These are phyloP conservation scores for Zingel zingel DNA, from an alignment of 2,113 vertebrate species.

Conservation along the genomic window DNA sequence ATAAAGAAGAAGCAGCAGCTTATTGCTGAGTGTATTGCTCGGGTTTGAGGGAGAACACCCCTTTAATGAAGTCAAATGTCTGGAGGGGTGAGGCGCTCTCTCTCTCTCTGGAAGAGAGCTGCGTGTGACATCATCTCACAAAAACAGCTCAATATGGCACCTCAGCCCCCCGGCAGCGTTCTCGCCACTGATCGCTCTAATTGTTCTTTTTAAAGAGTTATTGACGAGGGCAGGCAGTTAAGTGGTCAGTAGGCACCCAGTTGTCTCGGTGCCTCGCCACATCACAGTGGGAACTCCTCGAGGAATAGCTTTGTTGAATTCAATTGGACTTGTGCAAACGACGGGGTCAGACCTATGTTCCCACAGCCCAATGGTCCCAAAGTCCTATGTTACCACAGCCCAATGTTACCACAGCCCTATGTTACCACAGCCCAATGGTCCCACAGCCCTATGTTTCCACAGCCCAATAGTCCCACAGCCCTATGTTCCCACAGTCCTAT, in stretches of 20 bases:
- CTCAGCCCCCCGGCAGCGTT: slow-evolving; percentile 54
- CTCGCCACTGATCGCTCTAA: slow-evolving; percentile 68
- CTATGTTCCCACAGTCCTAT: too few relatives aligned
- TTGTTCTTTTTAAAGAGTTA: slow-evolving; percentile 80
- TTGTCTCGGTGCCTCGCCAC: slow-evolving; percentile 20
- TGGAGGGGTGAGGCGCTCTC: slow-evolving; percentile 43
- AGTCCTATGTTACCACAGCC: too few relatives aligned
- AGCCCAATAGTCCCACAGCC: too few relatives aligned
- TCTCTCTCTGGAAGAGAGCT: slow-evolving; percentile 35
- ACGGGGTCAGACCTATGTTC: background rate
- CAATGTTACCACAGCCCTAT: too few relatives aligned
- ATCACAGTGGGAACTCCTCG: slow-evolving; percentile 21
- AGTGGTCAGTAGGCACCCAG: slow-evolving; percentile 64
- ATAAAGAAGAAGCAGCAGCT: slow-evolving; percentile 40
- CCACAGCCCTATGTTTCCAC: too few relatives aligned
- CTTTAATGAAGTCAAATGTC: slow-evolving; percentile 72
- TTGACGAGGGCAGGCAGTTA: slow-evolving; percentile 67
- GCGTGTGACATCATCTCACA: slow-evolving; percentile 66
- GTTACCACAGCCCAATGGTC: too few relatives aligned
- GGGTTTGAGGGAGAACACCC: slow-evolving; percentile 49
- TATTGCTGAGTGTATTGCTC: slow-evolving; percentile 51
- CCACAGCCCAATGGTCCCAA: too few relatives aligned
- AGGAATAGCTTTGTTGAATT: slow-evolving; percentile 35
- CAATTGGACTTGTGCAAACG: slow-evolving; percentile 12
- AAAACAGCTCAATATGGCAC: slow-evolving; percentile 64